Conservation (phyloP, 2,113 vertebrate species). For the Prietella phreatophila region DNA sequence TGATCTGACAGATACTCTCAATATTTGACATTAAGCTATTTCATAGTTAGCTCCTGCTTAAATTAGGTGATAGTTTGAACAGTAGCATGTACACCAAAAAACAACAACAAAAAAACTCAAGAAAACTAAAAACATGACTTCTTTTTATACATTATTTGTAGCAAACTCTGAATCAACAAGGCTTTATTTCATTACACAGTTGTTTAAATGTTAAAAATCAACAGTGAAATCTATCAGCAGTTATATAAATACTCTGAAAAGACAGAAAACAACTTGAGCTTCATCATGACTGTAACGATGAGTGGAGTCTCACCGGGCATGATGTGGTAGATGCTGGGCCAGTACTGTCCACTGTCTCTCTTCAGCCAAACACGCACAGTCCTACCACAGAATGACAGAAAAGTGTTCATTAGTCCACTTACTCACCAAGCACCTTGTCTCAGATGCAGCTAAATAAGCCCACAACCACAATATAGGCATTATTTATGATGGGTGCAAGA, state of each 20-base stretch:
- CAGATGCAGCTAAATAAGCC: background rate
- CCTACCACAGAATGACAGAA: slow-evolving; percentile 63
- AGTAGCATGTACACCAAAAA: too few relatives aligned
- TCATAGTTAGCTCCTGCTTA: too few relatives aligned
- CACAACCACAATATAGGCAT: background rate
- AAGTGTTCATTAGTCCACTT: background rate
- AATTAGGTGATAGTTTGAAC: too few relatives aligned
- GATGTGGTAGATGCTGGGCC: slow-evolving; percentile 92
- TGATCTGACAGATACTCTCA: too few relatives aligned
- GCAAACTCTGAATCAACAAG: background rate
- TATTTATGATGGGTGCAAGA: background rate
- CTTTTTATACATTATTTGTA: background rate
- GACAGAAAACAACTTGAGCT: too few relatives aligned
- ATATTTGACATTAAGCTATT: too few relatives aligned
- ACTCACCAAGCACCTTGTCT: background rate
- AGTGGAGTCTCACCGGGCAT: slow-evolving; percentile 82
- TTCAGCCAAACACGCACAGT: slow-evolving; percentile 97
- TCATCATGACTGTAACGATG: background rate
- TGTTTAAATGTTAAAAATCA: too few relatives aligned
- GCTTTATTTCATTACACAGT: background rate
- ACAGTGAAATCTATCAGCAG: background rate
- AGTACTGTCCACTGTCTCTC: slow-evolving; percentile 96
- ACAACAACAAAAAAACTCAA: too few relatives aligned
- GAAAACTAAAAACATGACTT: too few relatives aligned
- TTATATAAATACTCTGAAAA: too few relatives aligned